A percentile compares a stretch with the other conserved stretches of the same genome.
Conservation (phyloP, 2,888 invertebrate species). For the Parascotia fuliginaria region DNA sequence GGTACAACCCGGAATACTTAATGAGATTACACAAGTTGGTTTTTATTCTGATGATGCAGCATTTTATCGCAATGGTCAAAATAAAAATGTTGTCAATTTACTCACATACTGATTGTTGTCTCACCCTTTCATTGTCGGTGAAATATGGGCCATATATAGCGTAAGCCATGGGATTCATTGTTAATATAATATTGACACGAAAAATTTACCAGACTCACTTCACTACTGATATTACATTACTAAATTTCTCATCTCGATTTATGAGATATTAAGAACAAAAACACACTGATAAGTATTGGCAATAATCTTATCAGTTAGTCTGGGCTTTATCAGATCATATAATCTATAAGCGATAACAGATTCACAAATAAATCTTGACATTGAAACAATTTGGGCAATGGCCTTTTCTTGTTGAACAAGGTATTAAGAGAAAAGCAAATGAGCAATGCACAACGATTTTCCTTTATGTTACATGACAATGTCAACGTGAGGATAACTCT, state of each 20-base stretch:
- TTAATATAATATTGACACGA: not conserved
- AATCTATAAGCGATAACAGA: slow-evolving; percentile 4
- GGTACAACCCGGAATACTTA: too few species aligned
- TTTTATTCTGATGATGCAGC: too few species aligned
- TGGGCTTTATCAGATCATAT: not conserved
- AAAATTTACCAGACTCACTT: not conserved
- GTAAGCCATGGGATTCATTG: not conserved
- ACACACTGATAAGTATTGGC: not conserved
- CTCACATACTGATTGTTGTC: slow-evolving; percentile 11
- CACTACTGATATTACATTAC: not conserved
- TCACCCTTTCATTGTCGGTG: not conserved
- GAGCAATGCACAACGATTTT: too few species aligned
- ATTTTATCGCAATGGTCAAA: not conserved
- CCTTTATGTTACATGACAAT: slow-evolving; percentile 3
- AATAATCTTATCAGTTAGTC: slow-evolving; percentile 36
- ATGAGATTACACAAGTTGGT: too few species aligned
- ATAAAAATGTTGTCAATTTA: slow-evolving; percentile 2
- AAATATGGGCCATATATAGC: not conserved
- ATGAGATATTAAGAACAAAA: slow-evolving; percentile 22
- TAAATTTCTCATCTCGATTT: slow-evolving; percentile 28
- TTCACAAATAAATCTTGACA: slow-evolving; percentile 34
- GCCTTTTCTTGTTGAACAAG: slow-evolving; percentile 1
- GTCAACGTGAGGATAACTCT: slow-evolving; percentile 14
- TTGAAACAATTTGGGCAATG: slow-evolving; percentile 17
- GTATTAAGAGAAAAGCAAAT: not conserved